Evolutionary conservation across 1,140 invertebrate genomes (phyloP).

Genomic region (Trichonephila inaurata): DNA sequence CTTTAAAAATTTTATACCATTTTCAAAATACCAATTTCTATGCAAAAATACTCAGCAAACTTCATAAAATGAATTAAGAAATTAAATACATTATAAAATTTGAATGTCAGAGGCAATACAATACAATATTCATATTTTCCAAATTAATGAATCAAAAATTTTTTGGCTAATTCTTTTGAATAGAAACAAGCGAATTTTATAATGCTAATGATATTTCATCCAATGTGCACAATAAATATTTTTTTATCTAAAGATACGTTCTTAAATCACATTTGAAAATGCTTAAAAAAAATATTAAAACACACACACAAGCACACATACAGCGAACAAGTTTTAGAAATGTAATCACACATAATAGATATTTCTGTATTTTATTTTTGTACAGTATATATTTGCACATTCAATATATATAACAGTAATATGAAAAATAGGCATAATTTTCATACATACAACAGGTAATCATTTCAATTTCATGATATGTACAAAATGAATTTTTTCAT

Average conservation of each 20-base stretch:
- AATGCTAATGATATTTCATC: too few species aligned
- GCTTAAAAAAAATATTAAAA: background rate
- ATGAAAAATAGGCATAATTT: conserved; percentile 1
- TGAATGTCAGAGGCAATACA: too few species aligned
- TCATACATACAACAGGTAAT: background rate
- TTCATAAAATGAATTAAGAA: too few species aligned
- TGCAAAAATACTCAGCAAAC: too few species aligned
- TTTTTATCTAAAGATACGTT: background rate
- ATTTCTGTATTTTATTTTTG: background rate
- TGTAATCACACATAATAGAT: background rate
- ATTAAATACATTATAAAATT: too few species aligned
- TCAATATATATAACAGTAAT: background rate
- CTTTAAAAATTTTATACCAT: too few species aligned
- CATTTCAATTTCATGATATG: background rate
- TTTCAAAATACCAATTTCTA: too few species aligned
- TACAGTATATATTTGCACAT: background rate
- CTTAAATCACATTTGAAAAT: background rate
- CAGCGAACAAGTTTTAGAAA: background rate
- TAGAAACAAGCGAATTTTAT: too few species aligned
- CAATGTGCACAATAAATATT: too few species aligned
- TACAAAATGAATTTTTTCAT: background rate
- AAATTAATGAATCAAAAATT: too few species aligned
- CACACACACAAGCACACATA: background rate
- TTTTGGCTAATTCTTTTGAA: too few species aligned
- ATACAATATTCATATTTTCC: too few species aligned